Percentiles rank a stretch among this genome's conserved stretches.
These are phyloP conservation scores for Drosophila paranaensis DNA, from an alignment of 2,888 invertebrate genomes.

Conservation along the genomic window DNA sequence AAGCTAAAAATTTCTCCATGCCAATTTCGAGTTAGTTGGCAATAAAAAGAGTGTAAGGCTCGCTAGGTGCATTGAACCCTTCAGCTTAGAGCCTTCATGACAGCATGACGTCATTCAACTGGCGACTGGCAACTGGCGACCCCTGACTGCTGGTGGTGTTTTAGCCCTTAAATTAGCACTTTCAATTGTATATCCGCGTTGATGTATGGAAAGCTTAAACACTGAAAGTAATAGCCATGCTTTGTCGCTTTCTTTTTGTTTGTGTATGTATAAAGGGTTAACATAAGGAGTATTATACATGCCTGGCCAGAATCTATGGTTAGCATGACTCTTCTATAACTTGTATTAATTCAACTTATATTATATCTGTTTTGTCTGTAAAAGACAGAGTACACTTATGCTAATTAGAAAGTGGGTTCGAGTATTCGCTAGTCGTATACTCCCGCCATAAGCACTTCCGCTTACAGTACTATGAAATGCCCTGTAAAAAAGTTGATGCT, in stretches of 20 bases:
- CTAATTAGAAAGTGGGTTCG: neutral
- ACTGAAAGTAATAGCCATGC: neutral
- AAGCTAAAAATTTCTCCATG: conserved; percentile 37
- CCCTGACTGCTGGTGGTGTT: conserved; percentile 43
- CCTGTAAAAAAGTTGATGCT: neutral
- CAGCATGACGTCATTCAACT: conserved; percentile 64
- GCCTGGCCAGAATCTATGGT: no score
- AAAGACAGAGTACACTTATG: neutral
- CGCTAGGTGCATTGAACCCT: conserved; percentile 68
- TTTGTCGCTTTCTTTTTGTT: neutral
- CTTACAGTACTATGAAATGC: neutral
- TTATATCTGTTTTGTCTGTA: no score
- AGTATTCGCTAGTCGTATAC: neutral
- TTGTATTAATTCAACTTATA: neutral
- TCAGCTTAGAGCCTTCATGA: conserved; percentile 46
- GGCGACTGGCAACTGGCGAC: conserved; percentile 11
- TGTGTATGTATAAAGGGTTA: no score
- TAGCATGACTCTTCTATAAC: no score
- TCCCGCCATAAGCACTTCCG: neutral
- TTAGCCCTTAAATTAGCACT: conserved; percentile 23
- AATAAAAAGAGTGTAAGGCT: conserved; percentile 23
- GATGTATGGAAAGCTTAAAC: neutral
- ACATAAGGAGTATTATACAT: no score
- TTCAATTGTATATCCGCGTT: conserved; percentile 16
- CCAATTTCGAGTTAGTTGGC: conserved; percentile 32